phyloP scores from a whole-genome alignment of 2,113 vertebrate species.

The Oryzias celebensis region DNA sequence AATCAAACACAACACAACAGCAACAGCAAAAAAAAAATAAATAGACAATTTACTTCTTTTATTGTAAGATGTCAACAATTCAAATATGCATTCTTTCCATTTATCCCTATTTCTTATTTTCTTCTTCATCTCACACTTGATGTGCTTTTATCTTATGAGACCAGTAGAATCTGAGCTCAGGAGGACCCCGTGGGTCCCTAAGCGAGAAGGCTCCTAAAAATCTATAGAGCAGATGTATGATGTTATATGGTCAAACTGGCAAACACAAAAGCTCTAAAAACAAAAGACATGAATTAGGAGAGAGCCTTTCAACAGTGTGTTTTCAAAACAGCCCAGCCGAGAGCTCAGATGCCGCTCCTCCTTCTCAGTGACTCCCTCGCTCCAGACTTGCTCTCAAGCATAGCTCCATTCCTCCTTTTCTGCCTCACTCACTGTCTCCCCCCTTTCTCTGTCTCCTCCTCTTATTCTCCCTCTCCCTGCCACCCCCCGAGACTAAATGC shows the following conservation, averaged over 20 bases:
- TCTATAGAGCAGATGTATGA: constrained; percentile 99
- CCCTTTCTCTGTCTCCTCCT: constrained; percentile 25
- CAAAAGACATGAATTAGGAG: constrained; percentile 97
- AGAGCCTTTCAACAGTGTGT: constrained; percentile 96
- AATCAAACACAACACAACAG: constrained; percentile 11
- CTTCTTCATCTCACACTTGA: constrained; percentile 77
- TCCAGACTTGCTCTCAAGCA: constrained; percentile 45
- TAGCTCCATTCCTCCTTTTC: constrained; percentile 52
- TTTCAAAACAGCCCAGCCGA: constrained; percentile 99
- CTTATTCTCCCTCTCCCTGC: constrained; percentile 64
- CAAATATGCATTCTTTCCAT: constrained; percentile 65
- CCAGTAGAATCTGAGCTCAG: constrained; percentile 87
- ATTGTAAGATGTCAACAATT: constrained; percentile 67
- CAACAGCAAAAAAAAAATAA: constrained; percentile 13
- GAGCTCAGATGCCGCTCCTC: constrained; percentile 84
- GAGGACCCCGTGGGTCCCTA: constrained; percentile 87
- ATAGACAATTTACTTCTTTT: constrained; percentile 78
- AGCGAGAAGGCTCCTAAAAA: constrained; percentile 89
- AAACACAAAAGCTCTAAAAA: constrained; percentile 97
- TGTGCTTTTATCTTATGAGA: constrained; percentile 89
- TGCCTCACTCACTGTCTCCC: constrained; percentile 49
- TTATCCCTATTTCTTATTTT: constrained; percentile 63
- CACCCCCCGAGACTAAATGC: constrained; percentile 90
- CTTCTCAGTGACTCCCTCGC: constrained; percentile 62
- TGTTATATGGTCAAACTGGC: constrained; percentile 99